Conservation (phyloP, 2,888 invertebrate species). For the Cyaniris semiargus region DNA sequence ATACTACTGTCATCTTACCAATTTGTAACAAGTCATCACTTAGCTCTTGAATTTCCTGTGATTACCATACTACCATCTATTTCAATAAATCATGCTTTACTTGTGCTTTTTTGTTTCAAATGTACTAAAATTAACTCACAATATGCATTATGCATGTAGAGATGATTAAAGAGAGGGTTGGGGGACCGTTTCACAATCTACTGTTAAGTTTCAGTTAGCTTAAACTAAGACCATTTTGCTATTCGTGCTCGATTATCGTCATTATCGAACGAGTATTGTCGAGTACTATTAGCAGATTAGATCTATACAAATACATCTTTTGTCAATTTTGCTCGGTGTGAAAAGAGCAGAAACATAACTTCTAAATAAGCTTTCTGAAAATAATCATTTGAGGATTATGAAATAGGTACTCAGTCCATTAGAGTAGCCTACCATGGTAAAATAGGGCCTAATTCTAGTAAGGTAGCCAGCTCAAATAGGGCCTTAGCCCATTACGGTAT, state of each 20-base stretch:
- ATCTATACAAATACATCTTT: too few relatives aligned
- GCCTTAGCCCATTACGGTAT: too few relatives aligned
- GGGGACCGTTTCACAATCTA: neutral
- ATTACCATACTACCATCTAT: neutral
- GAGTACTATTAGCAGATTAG: neutral
- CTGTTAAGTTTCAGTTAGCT: neutral
- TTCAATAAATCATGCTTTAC: neutral
- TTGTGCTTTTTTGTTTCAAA: neutral
- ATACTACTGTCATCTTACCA: too few relatives aligned
- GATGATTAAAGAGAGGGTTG: neutral
- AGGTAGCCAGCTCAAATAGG: too few relatives aligned
- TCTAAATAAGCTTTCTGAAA: too few relatives aligned
- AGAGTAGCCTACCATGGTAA: too few relatives aligned
- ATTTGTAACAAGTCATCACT: neutral
- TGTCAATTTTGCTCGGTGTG: too few relatives aligned
- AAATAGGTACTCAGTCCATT: too few relatives aligned
- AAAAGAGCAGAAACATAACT: too few relatives aligned
- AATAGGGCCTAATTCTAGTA: too few relatives aligned
- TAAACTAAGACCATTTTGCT: neutral
- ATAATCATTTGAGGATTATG: too few relatives aligned
- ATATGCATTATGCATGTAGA: slow-evolving; percentile 4
- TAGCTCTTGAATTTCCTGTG: neutral
- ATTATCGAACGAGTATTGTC: neutral
- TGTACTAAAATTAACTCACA: slow-evolving; percentile 20
- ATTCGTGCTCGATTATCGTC: neutral